Evolutionary conservation across 2,888 invertebrate genomes (phyloP), one percentile per base, ranked within the genome.

Genomic region (Diarsia dahlii): DNA sequence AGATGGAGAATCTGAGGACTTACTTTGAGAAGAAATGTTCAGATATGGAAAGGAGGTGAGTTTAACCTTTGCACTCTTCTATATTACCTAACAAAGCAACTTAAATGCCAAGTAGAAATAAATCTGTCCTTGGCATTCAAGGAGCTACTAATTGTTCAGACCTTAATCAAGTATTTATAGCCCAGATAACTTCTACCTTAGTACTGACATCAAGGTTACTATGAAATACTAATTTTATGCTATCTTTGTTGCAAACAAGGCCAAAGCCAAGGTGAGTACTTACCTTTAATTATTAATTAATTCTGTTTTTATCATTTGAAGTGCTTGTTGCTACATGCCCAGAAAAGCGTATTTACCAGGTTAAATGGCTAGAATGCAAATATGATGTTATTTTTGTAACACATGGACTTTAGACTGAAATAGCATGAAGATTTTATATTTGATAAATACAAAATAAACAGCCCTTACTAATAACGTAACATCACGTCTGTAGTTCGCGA

Each of bases 11-110:
- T 90, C 92, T 98, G 72, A 96, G 98, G 65, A 98, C 97, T 15
- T 98, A 98, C 89, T 98, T 98, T 90, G 98, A 98, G 90, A 97
- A 97, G 89, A 98, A 98, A 90, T 98, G 98, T 90, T 97, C 97
- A 0, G 98, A 98, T 88, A 97, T 98, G 93, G 98, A 98, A 90
- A 98, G 98, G 89, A 98, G 98, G 97, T 98, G 92, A 94, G 96
- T n/a, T 65, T 10, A 8, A 28, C 1, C 4, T 68, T 52, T 45
- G 15, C n/a, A 60, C 12, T 6, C 10, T n/a, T 34, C 1, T 39
- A 13, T 68, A 34, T 60, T 23, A n/a, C 12, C 3, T 50, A 12
- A 56, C 45, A 56, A 63, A 58, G 28, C 34, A 15, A 52, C 13
- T 18, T 45, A 67, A 70, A 78, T 60, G 20, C 18, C 23, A 50